These are phyloP conservation scores for Centropus bengalensis DNA, from an alignment of 2,113 vertebrate genomes.

Conservation along the genomic window DNA sequence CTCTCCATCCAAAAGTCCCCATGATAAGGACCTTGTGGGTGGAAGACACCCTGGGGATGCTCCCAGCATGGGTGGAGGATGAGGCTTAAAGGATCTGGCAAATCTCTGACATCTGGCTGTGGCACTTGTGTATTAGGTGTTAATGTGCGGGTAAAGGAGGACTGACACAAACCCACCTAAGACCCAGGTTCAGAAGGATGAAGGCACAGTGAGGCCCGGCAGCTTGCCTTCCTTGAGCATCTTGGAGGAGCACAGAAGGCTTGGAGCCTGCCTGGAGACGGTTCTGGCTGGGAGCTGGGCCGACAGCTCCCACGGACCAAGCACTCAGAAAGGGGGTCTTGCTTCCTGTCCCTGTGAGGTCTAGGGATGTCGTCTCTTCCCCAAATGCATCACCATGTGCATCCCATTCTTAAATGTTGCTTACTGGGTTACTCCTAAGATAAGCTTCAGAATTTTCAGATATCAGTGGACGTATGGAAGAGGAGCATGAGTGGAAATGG, in stretches of 20 bases:
- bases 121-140: background rate
- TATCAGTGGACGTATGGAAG: background rate
- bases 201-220: background rate
- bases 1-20: no score
- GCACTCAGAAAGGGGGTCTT: background rate
- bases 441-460: background rate
- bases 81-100: background rate
- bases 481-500: background rate
- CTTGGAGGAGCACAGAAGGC: background rate
- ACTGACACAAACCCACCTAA: background rate
- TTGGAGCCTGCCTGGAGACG: background rate
- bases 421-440: background rate
- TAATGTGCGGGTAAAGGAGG: background rate
- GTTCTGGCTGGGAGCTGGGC: background rate
- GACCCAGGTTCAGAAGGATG: background rate
- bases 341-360: background rate
- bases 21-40: rapidly evolving
- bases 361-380: background rate
- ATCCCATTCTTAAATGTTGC: background rate
- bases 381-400: no score
- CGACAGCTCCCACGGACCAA: background rate
- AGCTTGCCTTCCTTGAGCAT: background rate
- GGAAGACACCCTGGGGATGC: no score
- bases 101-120: background rate
- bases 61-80: rapidly evolving